Evolutionary conservation across 2,888 invertebrate genomes (phyloP), one percentile per base, ranked within the genome.

Genomic region (Drosophila formosana): DNA sequence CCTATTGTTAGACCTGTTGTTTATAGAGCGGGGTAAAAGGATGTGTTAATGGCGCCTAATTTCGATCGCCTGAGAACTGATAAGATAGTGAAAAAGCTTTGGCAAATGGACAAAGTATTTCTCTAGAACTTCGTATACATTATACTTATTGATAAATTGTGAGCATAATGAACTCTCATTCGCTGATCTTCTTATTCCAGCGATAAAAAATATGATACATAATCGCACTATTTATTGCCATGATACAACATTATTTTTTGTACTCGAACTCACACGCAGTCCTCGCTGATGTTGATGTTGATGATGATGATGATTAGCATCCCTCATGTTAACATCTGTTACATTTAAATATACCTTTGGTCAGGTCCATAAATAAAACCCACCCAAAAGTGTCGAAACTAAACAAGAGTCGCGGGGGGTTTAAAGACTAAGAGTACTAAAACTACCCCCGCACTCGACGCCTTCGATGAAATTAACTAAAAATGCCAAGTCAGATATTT

Each of bases 221-320:
- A 89, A 89, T 89, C 89, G 63, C 89, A 89, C 87, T 89, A 89
- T 89, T 89, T 90, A 90, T 89, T 90, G 89, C 83, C 85, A 90
- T 89, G 87, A 89, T 90, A 89, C 90, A 86, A 89, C 90, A 86
- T 84, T 86, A 89, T 88, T 82, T 90, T 72, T 45, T 56, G 46
- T 67, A 64, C 77, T 73, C 53, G 28, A 45, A 52, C 52, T 55
- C 52, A 52, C 56, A 52, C 49, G 56, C 66, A 66, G 77, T 43
- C 57, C 53, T 23, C 26, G 39, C 32, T 53, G 9, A 62, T 58
- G 41, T 47, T 57, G 47, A 57, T 47, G 41, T 47, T 57, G 47
- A 57, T 47, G 57, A 30, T 47, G 46, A 47, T 60, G 66, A 67
- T 87, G 76, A 87, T 88, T 85, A 89, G 84, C 90, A 90, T 90